Percentiles rank a stretch among this genome's conserved stretches.
These are phyloP conservation scores for Drosophila quinaria DNA, from an alignment of 2,888 invertebrate genomes.

Conservation along the genomic window DNA sequence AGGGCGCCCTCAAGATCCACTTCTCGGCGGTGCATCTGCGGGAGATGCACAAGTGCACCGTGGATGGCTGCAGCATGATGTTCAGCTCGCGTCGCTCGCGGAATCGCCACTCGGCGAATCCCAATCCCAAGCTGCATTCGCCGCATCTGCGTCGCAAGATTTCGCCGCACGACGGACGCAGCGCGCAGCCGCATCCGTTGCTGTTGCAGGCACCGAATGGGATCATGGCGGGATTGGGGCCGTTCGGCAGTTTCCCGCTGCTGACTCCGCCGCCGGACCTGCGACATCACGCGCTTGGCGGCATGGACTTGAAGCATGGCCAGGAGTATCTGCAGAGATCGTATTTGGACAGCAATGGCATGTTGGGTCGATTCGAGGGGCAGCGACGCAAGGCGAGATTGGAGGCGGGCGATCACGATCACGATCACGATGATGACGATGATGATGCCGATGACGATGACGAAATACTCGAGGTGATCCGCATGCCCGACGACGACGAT, in stretches of 20 bases:
- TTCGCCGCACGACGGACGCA: slow-evolving; percentile 96
- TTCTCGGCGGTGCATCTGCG: slow-evolving; percentile 99
- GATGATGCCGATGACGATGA: slow-evolving; percentile 83
- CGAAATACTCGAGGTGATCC: too few species aligned
- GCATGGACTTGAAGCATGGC: slow-evolving; percentile 89
- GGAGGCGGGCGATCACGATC: slow-evolving; percentile 83
- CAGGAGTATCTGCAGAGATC: slow-evolving; percentile 87
- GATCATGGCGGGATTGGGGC: slow-evolving; percentile 88
- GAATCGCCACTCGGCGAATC: slow-evolving; percentile 98
- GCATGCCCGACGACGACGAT: slow-evolving; percentile 85
- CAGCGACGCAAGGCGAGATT: slow-evolving; percentile 33
- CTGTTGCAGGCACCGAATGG: slow-evolving; percentile 89
- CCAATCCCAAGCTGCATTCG: slow-evolving; percentile 98
- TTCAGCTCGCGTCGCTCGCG: slow-evolving; percentile 98
- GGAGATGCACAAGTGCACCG: slow-evolving; percentile 99
- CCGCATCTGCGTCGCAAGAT: slow-evolving; percentile 97
- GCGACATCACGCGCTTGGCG: slow-evolving; percentile 84
- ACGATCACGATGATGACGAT: slow-evolving; percentile 83
- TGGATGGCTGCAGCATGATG: slow-evolving; percentile 99
- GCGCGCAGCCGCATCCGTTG: slow-evolving; percentile 93
- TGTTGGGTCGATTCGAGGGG: slow-evolving; percentile 86
- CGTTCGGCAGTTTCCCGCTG: slow-evolving; percentile 92
- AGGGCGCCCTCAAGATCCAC: slow-evolving; percentile 99
- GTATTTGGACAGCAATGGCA: slow-evolving; percentile 86
- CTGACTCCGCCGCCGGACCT: slow-evolving; percentile 88